Evolutionary conservation across 2,797 vertebrate species (phyloP), one percentile per base, ranked within the genome.

Genomic region (Perodicticus potto): DNA sequence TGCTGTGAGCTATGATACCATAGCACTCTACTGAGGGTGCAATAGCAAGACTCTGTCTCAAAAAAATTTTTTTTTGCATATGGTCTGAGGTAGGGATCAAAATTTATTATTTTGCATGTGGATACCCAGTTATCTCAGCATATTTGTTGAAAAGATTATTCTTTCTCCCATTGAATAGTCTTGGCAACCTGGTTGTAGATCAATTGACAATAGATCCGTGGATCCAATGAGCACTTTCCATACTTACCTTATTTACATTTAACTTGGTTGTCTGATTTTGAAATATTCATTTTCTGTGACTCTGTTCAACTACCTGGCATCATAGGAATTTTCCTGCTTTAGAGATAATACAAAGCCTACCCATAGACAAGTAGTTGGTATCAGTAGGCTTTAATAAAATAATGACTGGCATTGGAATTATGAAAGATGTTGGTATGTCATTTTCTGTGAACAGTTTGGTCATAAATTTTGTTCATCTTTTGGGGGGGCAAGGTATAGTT

Each of bases 391-490:
- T 85, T n/a, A 27, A 27, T 11, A 61, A 53, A 78, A 40, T 85
- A 85, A 85, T 20, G n/a, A 40, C 22, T 90, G 73, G 29, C 11
- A 53, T 32, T 55, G 53, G 34, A 85, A 85, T 40, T 25, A 78
- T 78, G 19, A 80, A 17, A 74, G 6, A 49, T 27, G 17, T 74
- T 82, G 45, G 2, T 22, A 37, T 25, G 32, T 40, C 61, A 88
- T 86, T 88, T 83, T 81, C 76, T 95, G 37, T 73, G 34, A 87
- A 72, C 34, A 40, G 32, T 45, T 93, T 89, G 7, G 70, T 74
- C 43, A 49, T 16, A 59, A 13, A 53, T 12, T 67, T 95, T 78
- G 45, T 16, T n/a, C 10, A 69, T 76, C 13, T 45, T 45, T 89
- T 61, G 23, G 6, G 63, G 23, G 25, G 29, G 25, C 5, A 59